These are phyloP conservation scores for Xiphorhynchus erythropygius DNA, from an alignment of 2,797 vertebrate species.

Conservation along the genomic window DNA sequence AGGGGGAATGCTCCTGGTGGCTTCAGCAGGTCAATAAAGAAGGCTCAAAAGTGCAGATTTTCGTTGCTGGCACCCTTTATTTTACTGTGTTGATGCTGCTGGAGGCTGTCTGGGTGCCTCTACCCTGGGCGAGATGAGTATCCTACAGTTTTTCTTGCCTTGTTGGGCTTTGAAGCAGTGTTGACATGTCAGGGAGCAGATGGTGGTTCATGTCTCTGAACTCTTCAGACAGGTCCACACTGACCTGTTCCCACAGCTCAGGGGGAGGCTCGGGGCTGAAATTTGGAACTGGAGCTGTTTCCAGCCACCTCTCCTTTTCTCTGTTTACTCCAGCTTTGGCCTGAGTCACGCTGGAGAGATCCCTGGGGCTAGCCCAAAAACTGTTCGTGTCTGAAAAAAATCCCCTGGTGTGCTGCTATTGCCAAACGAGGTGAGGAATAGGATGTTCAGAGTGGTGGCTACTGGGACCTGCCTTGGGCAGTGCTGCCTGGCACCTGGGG, in stretches of 20 bases:
- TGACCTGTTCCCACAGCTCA: not conserved
- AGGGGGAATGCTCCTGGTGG: not conserved
- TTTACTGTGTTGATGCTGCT: not conserved
- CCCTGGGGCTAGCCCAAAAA: not conserved
- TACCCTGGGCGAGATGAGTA: not conserved
- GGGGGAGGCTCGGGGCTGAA: not conserved
- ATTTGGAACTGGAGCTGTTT: not conserved
- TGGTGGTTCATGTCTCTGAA: not conserved
- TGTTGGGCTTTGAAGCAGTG: not conserved
- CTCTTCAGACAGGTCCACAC: not conserved
- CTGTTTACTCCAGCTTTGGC: not conserved
- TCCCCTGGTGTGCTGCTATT: not conserved
- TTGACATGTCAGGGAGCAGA: not conserved
- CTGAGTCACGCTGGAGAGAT: not conserved
- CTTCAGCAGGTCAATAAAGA: not conserved
- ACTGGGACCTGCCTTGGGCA: not conserved
- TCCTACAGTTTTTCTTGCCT: not conserved
- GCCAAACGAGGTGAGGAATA: rapidly evolving
- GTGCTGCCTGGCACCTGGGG: not conserved
- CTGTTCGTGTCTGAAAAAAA: not conserved
- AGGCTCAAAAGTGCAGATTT: not conserved
- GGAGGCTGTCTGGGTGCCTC: not conserved
- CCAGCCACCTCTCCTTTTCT: not conserved
- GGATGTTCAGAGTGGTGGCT: not conserved
- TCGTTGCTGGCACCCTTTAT: not conserved